These are phyloP conservation scores for Parapsyche elsis DNA, from an alignment of 1,140 invertebrate genomes.

Conservation along the genomic window DNA sequence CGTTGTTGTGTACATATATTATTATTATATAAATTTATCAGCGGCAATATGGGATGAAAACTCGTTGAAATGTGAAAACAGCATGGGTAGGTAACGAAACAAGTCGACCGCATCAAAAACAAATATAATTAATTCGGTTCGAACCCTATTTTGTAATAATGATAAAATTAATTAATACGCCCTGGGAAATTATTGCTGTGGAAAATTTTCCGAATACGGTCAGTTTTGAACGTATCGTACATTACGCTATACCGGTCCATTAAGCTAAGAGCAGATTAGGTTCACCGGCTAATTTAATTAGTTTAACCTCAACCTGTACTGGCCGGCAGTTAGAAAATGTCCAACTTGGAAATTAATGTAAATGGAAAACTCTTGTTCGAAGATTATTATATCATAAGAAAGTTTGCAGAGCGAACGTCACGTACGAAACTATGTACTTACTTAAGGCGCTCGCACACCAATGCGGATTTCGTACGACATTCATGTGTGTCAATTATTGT, in stretches of 20 bases:
- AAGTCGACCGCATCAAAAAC: neutral
- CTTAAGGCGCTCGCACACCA: too few relatives aligned
- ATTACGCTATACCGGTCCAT: constrained; percentile 9
- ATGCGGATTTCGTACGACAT: too few relatives aligned
- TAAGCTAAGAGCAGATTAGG: neutral
- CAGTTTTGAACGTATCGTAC: neutral
- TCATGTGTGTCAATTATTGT: too few relatives aligned
- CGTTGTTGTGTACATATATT: too few relatives aligned
- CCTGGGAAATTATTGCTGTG: neutral
- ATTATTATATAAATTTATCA: too few relatives aligned
- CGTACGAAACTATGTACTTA: too few relatives aligned
- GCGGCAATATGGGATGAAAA: neutral
- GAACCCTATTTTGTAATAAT: neutral
- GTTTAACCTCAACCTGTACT: neutral
- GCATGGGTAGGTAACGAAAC: neutral
- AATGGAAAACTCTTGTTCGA: constrained; percentile 19
- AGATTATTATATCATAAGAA: constrained; percentile 3
- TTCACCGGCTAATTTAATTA: constrained; percentile 19
- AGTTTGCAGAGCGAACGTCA: too few relatives aligned
- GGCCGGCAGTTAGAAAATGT: neutral
- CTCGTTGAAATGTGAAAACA: constrained; percentile 10
- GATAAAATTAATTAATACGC: neutral
- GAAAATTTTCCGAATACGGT: constrained; percentile 6
- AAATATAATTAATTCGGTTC: constrained; percentile 12
- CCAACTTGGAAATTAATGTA: neutral